Conservation (phyloP, 2,797 vertebrate genomes). For the Delichon dasypus region DNA sequence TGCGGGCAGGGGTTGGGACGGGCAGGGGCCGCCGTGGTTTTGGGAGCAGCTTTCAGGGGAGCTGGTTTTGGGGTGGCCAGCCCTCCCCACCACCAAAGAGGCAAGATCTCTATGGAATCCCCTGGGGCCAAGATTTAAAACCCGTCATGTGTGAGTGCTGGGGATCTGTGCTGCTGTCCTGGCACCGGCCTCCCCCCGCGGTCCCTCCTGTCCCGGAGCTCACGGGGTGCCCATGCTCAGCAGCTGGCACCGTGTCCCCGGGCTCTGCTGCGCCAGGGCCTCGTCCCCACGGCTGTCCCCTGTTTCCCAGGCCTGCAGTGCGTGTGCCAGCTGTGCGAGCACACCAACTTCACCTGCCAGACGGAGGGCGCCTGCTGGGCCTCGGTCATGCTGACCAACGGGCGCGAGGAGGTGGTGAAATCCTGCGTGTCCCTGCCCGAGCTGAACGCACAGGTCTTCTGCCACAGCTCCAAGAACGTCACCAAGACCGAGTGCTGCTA, state of each 20-base stretch:
- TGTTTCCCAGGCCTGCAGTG: constrained; percentile 73
- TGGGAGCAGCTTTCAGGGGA: neutral
- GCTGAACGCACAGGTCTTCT: constrained; percentile 91
- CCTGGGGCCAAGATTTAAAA: neutral
- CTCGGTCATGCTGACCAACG: constrained; percentile 91
- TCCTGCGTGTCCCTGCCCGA: constrained; percentile 89
- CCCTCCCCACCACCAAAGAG: accelerated
- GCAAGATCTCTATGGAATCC: accelerated
- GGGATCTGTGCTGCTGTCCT: neutral
- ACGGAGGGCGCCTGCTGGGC: constrained; percentile 96
- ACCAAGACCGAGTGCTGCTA: constrained; percentile 95
- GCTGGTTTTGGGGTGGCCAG: accelerated
- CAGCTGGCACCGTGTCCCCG: too few species aligned
- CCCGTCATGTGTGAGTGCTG: accelerated
- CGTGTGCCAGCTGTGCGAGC: constrained; percentile 89
- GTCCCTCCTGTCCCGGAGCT: neutral
- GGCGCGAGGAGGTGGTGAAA: constrained; percentile 87
- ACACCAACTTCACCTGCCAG: constrained; percentile 90
- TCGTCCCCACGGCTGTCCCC: neutral
- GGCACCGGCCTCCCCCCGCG: accelerated
- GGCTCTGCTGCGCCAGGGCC: too few species aligned
- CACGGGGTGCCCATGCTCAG: too few species aligned
- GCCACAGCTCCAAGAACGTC: constrained; percentile 90
- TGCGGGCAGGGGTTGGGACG: accelerated
- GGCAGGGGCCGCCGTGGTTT: accelerated